Base-by-base conservation (phyloP, 2,797 vertebrate species). In the Taenioides sp. region DNA sequence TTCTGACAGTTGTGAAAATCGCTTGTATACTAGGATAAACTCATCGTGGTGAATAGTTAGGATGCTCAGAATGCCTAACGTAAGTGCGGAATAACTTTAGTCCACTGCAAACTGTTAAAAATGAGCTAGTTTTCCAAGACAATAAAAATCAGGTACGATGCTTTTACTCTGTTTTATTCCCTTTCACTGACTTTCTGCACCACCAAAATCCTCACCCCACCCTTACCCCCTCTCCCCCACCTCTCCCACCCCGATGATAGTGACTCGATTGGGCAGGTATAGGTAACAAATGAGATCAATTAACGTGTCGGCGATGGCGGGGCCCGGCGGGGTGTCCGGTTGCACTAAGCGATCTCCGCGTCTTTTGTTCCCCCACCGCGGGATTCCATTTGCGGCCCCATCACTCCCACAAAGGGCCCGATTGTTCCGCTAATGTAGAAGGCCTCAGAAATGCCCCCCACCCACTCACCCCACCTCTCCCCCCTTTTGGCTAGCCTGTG, bases 281-380 rank as follows among this genome's bases (percentile, higher is more conserved):
- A 94, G 93, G 95, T 97, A 97, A 97, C 96, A 97, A 97, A 97
- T 96, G 91, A 96, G 95, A 96, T 96, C 95, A 96, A 98, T 98
- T 98, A 96, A 97, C 93, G 94, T 93, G 95, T 94, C 94, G 88
- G 87, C 91, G 92, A 94, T 92, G 95, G 95, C 14, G 94, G 96
- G 95, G 95, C 95, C 95, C 95, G 93, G 90, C 49, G 75, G 89
- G 96, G 90, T 60, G 92, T 99, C 94, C 78, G 91, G 94, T 98
- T 98, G 91, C 97, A 95, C 88, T 91, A 93, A 96, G 92, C 93
- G 90, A 95, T 96, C 96, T 94, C 92, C 90, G 90, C 89, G 89
- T 94, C 94, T 94, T 90, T 95, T 94, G 92, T 95, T 96, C 95
- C 95, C 94, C 94, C 95, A 90, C 76, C 40, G 70, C 57, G 67